phyloP scores from a whole-genome alignment of 2,888 invertebrate species.

The Steinernema carpocapsae region DNA sequence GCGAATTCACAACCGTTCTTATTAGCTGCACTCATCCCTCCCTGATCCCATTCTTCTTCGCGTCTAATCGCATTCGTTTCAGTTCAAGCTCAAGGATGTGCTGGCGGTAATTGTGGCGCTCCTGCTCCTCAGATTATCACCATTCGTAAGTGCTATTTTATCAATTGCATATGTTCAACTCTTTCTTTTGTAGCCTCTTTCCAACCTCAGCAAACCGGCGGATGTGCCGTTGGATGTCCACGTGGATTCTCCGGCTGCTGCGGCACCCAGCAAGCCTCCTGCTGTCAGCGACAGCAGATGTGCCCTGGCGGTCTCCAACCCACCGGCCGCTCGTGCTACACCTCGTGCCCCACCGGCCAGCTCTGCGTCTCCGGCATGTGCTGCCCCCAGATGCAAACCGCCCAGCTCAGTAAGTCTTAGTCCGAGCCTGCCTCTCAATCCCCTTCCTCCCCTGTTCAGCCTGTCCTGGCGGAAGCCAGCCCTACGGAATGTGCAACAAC shows the following conservation, averaged over 20 bases:
- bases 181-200: not conserved
- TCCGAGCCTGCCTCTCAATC: slow-evolving; percentile 15
- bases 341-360: slow-evolving; percentile 37
- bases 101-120: slow-evolving; percentile 41
- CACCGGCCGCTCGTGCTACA: slow-evolving; percentile 39
- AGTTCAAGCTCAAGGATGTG: slow-evolving; percentile 12
- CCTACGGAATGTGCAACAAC: slow-evolving; percentile 42
- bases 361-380: slow-evolving; percentile 42
- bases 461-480: slow-evolving; percentile 44
- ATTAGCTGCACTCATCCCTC: slow-evolving; percentile 29
- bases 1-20: not conserved
- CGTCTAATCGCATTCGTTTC: not conserved
- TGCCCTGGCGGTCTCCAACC: slow-evolving; percentile 34
- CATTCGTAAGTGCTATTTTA: slow-evolving; percentile 49
- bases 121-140: slow-evolving; percentile 54
- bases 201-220: slow-evolving; percentile 19
- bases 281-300: slow-evolving; percentile 38
- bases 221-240: slow-evolving; percentile 40
- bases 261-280: slow-evolving; percentile 36
- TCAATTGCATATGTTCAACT: not conserved
- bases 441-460: slow-evolving; percentile 37
- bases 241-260: slow-evolving; percentile 46
- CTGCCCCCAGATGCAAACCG: slow-evolving; percentile 35
- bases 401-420: slow-evolving; percentile 12
- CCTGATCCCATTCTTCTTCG: not conserved